Evolutionary conservation across 2,113 vertebrate genomes (phyloP).

Genomic region (Entosphenus tridentatus): DNA sequence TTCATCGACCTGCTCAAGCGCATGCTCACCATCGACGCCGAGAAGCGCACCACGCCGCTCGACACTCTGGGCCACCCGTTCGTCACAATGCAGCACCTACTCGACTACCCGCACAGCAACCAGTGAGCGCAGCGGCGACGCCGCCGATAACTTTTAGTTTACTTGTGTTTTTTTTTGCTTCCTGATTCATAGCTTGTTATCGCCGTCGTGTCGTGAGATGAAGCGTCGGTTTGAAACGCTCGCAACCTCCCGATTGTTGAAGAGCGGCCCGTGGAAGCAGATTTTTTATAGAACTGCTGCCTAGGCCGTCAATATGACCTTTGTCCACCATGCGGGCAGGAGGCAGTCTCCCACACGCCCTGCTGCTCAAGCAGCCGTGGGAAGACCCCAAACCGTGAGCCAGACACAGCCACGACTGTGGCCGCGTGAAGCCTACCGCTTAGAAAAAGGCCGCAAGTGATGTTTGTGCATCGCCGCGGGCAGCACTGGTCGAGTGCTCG

Average conservation of each 20-base stretch:
- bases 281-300: too few relatives aligned
- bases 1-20: slow-evolving; percentile 95
- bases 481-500: too few relatives aligned
- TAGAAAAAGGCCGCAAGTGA: too few relatives aligned
- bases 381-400: too few relatives aligned
- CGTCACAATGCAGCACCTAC: slow-evolving; percentile 82
- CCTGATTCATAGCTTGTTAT: neutral
- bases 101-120: slow-evolving; percentile 88
- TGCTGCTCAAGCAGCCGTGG: too few relatives aligned
- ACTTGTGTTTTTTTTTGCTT: slow-evolving; percentile 6
- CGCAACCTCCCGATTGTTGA: neutral
- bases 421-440: too few relatives aligned
- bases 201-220: neutral
- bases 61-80: slow-evolving; percentile 95
- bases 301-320: too few relatives aligned
- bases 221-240: slow-evolving; percentile 6
- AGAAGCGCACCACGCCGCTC: slow-evolving; percentile 90
- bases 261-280: neutral
- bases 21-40: slow-evolving; percentile 93
- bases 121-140: slow-evolving; percentile 35
- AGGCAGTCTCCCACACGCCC: too few relatives aligned
- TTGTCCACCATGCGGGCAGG: too few relatives aligned
- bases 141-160: neutral
- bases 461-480: too few relatives aligned
- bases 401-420: too few relatives aligned